Conservation (phyloP, 2,113 vertebrate genomes). For the Hyaena hyaena region DNA sequence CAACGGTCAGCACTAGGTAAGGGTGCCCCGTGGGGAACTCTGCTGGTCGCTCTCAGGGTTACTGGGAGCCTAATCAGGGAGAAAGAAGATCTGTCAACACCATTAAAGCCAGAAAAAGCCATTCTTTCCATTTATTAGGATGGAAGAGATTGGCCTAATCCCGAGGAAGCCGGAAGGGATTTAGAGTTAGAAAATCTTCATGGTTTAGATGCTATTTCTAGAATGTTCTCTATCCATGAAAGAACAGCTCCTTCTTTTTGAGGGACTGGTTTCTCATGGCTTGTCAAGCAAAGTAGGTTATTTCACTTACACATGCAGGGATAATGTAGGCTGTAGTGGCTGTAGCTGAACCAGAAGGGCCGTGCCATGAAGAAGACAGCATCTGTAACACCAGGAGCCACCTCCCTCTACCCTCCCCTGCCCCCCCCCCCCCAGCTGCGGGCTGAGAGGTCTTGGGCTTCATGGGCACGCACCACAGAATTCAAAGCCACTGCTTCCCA, state of each 20-base stretch:
- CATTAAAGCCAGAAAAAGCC: background rate
- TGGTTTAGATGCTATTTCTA: background rate
- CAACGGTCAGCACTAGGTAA: rapidly evolving
- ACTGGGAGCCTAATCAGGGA: background rate
- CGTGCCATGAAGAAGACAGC: background rate
- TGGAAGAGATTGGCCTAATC: background rate
- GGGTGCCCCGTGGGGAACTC: background rate
- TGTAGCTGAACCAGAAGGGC: background rate
- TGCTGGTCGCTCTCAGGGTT: too few relatives aligned
- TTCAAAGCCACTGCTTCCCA: background rate
- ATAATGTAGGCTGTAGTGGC: background rate
- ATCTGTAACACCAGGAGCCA: background rate
- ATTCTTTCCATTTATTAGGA: background rate
- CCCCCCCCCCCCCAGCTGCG: background rate
- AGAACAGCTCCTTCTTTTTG: background rate
- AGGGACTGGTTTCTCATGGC: background rate
- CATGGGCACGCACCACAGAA: background rate
- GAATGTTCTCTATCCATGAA: background rate
- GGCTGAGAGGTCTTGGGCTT: background rate
- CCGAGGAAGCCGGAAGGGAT: background rate
- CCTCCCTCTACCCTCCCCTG: rapidly evolving
- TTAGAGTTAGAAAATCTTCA: background rate
- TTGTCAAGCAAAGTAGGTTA: background rate
- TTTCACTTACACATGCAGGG: background rate
- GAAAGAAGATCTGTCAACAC: background rate